Base-by-base conservation (phyloP, 2,888 invertebrate species). In the Philonicus albiceps region DNA sequence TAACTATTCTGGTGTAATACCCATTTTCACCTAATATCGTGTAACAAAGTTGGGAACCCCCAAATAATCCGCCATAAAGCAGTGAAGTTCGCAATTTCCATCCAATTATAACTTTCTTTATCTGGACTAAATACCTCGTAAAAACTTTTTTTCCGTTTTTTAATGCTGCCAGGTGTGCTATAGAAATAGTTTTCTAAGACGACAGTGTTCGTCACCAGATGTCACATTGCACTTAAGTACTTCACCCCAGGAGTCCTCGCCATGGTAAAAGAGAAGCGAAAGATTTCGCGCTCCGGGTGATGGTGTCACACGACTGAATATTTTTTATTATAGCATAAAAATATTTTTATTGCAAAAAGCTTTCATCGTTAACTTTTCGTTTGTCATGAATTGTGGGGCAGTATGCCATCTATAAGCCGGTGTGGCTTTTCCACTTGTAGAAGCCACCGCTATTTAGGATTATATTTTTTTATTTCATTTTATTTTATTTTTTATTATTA, bases 321-420 rank as follows among this genome's bases (percentile, higher is more conserved):
- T 55, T 55, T 81, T 81, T 81, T 81, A 81, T 81, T 81, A 72
- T 84, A 73, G 13, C 72, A 84, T 49, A 37, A 73, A 73, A 73
- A 73, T 84, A 72, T 73, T 84, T 83, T 84, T 84, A 84, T 84
- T 84, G 84, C 84, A 30, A 73, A 84, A 84, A 84, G 84, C 84
- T 84, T 84, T 84, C 84, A 84, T 84, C 84, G 73, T 84, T 84
- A 84, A 84, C 37, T 84, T 84, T 84, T 84, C 73, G 81, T 55
- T 81, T 81, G 43, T 30, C 64, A 31, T 37, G 81, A 81, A 55
- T 34, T 53, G 34, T 34, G 37, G 1, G 64, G 27, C 22, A 27
- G 8, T 0, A 11, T 31, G 34, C 13, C 81, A 19, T 31, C 37
- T 8, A 8, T 55, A 37, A 64, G 64, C 11, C 34, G 13, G 64